phyloP scores from a whole-genome alignment of 2,888 invertebrate genomes.

The Laothoe populi region DNA sequence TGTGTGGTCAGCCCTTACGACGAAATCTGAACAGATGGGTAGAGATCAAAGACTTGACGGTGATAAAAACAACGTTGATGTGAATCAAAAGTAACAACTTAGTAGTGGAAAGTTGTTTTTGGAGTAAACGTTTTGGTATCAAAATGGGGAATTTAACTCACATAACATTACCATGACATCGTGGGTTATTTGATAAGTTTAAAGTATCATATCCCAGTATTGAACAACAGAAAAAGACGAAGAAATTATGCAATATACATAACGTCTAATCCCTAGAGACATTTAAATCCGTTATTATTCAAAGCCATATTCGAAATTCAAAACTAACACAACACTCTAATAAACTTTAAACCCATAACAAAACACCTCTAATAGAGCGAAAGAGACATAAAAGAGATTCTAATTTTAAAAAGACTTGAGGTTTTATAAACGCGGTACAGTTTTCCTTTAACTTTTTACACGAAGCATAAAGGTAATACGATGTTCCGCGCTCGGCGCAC shows the following conservation, averaged over 20 bases:
- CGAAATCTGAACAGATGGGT: constrained; percentile 82
- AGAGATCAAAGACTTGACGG: constrained; percentile 75
- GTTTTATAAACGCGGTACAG: constrained; percentile 43
- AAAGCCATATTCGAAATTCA: background rate
- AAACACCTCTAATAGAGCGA: background rate
- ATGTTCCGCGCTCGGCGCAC: constrained; percentile 81
- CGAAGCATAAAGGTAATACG: constrained; percentile 48
- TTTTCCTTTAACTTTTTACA: constrained; percentile 47
- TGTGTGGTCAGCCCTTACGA: constrained; percentile 84
- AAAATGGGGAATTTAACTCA: background rate
- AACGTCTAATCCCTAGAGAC: too few species aligned
- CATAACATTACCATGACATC: background rate
- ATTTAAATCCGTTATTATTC: too few species aligned
- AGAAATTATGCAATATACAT: too few species aligned
- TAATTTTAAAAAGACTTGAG: constrained; percentile 31
- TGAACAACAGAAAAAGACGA: too few species aligned
- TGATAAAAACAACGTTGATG: constrained; percentile 80
- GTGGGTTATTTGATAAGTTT: background rate
- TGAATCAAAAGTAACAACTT: constrained; percentile 78
- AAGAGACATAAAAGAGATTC: background rate
- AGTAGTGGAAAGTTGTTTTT: constrained; percentile 49
- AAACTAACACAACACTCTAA: background rate
- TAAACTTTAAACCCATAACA: background rate
- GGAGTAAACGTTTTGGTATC: constrained; percentile 9
- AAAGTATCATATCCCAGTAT: too few species aligned